A percentile compares a stretch with the other conserved stretches of the same genome.
These are phyloP conservation scores for Anser brachyrhynchus DNA, from an alignment of 2,113 vertebrate genomes.

Conservation along the genomic window DNA sequence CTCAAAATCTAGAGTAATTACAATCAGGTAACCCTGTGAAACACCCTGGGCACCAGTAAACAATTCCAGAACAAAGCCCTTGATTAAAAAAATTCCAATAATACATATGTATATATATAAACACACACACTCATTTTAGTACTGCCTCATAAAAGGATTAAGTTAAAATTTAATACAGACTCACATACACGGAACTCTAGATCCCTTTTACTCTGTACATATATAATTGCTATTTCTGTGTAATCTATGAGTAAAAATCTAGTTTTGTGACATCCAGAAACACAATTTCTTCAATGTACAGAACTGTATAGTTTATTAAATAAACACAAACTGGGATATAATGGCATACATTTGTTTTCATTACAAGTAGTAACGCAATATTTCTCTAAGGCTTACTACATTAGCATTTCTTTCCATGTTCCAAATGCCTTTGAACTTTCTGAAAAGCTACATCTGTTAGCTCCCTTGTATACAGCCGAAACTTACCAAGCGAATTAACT, in stretches of 20 bases:
- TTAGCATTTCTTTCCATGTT: slow-evolving; percentile 77
- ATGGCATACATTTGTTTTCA: slow-evolving; percentile 83
- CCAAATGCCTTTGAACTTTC: slow-evolving; percentile 83
- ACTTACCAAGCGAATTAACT: slow-evolving; percentile 87
- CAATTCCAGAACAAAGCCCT: slow-evolving; percentile 51
- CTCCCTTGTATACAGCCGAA: slow-evolving; percentile 75
- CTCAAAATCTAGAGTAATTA: slow-evolving; percentile 55
- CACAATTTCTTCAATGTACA: slow-evolving; percentile 57
- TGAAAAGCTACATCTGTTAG: slow-evolving; percentile 83
- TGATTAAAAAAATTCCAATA: slow-evolving; percentile 55
- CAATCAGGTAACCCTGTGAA: slow-evolving; percentile 48
- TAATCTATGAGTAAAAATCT: slow-evolving; percentile 53
- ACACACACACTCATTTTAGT: not conserved
- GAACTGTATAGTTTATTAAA: slow-evolving; percentile 78
- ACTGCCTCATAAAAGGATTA: slow-evolving; percentile 35
- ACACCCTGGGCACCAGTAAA: slow-evolving; percentile 39
- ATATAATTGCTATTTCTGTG: slow-evolving; percentile 11
- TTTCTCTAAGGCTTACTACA: slow-evolving; percentile 78
- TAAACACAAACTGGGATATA: slow-evolving; percentile 80
- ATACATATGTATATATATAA: not conserved
- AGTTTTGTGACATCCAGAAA: slow-evolving; percentile 45
- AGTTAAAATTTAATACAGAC: slow-evolving; percentile 18
- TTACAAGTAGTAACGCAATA: slow-evolving; percentile 76
- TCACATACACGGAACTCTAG: slow-evolving; percentile 2
- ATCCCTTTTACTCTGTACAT: not conserved